phyloP scores from a whole-genome alignment of 2,113 vertebrate genomes.

The Chlamydotis undulata region DNA sequence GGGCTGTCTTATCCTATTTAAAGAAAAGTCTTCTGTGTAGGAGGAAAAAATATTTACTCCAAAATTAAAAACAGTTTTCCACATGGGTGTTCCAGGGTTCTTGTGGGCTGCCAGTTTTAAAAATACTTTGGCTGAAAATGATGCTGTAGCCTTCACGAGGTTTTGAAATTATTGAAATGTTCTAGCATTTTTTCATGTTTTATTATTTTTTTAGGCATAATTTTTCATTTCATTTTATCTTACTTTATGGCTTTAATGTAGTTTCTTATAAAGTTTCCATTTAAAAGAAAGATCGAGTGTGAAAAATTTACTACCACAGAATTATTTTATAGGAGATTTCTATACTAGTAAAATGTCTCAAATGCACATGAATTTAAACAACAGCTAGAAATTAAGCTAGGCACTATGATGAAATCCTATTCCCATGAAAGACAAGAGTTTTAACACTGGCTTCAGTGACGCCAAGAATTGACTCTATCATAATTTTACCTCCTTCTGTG shows the following conservation, averaged over 20 bases:
- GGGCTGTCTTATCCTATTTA: constrained; percentile 34
- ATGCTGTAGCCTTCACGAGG: constrained; percentile 19
- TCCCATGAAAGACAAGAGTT: neutral
- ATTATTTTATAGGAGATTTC: neutral
- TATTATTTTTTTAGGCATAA: neutral
- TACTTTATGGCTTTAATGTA: neutral
- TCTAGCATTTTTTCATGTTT: constrained; percentile 45
- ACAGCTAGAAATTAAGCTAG: neutral
- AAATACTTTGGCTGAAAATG: constrained; percentile 62
- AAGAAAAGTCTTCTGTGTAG: constrained; percentile 15
- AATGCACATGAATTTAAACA: neutral
- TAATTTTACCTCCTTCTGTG: neutral
- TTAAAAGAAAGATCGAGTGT: neutral
- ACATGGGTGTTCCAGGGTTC: constrained; percentile 68
- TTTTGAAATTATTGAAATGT: constrained; percentile 58
- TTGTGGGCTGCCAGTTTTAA: constrained; percentile 52
- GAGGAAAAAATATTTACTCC: constrained; percentile 68
- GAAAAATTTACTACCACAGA: neutral
- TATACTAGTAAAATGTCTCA: neutral
- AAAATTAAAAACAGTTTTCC: constrained; percentile 74
- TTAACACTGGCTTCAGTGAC: neutral
- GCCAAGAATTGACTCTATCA: neutral
- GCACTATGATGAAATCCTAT: neutral
- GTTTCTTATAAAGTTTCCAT: neutral
- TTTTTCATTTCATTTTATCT: constrained; percentile 1